Base-by-base conservation (phyloP, 1,140 invertebrate species). In the Chlorops oryzae region DNA sequence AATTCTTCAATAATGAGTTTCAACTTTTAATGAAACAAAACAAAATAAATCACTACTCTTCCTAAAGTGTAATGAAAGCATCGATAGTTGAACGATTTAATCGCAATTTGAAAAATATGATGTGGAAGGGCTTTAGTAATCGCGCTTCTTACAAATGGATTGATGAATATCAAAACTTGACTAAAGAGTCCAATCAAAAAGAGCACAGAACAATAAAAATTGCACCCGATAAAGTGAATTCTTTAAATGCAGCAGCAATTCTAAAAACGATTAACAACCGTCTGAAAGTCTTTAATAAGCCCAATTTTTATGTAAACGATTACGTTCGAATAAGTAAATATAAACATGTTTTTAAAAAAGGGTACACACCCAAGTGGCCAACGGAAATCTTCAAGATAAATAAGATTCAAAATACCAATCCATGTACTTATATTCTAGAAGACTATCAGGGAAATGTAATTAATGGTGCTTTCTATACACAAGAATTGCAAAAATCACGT, bases 81-180 rank as follows among this genome's bases (percentile, higher is more conserved):
- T 61, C 66, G 13, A 63, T 77, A 45, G 65, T 70, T 37, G 76
- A 77, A 62, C 40, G 75, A 47, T 73, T 76, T 44, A 74, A 75
- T 59, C 52, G 71, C 54, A 77, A 49, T n/a, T 49, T 78, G 39
- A 77, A 76, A 66, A 55, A 47, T 17, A 71, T 64, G 58, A 64
- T 77, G 55, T 78, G 59, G 55, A 65, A 62, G 56, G 47, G 74
- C 57, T 76, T 78, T 54, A 73, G 65, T 57, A 49, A 64, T 43
- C 55, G 62, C 15, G 73, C 72, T 5, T 68, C 56, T 21, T 63
- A 73, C 48, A 66, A 67, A 35, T 78, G 72, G 60, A 51, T 72
- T 15, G 50, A 72, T 55, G 62, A 66, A 5, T 56, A 76, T 40
- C 38, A 50, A 15, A 40, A 73, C 38, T 21, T 77, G 13, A 57